phyloP scores from a whole-genome alignment of 2,888 invertebrate genomes.

The Tetranychus truncatus region DNA sequence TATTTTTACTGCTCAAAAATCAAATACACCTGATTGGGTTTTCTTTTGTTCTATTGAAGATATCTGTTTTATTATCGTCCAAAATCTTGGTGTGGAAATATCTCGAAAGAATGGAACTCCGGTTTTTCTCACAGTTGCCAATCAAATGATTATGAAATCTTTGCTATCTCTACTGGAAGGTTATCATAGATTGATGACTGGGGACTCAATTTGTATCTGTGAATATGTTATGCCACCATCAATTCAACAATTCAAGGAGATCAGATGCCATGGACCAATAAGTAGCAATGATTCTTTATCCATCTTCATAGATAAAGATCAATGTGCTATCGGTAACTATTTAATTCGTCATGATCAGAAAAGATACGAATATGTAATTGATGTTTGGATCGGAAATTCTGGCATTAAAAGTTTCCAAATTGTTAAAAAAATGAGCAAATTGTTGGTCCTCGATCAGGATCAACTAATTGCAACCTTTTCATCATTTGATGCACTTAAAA shows the following conservation, averaged over 20 bases:
- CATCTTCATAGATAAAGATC: conserved; percentile 59
- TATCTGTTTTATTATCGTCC: conserved; percentile 48
- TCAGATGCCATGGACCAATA: conserved; percentile 74
- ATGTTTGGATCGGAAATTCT: conserved; percentile 37
- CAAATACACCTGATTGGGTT: neutral
- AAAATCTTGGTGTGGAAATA: conserved; percentile 47
- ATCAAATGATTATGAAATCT: conserved; percentile 22
- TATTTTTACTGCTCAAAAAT: neutral
- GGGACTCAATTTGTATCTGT: conserved; percentile 78
- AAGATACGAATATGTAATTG: conserved; percentile 58
- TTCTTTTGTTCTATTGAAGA: conserved; percentile 53
- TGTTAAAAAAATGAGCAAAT: neutral
- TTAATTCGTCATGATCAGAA: conserved; percentile 63
- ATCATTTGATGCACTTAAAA: neutral
- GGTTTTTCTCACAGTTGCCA: conserved; percentile 10
- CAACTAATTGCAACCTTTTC: neutral
- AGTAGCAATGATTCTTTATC: conserved; percentile 50
- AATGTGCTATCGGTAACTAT: conserved; percentile 55
- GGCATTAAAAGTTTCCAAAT: neutral
- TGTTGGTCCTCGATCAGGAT: neutral
- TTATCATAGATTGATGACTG: conserved; percentile 64
- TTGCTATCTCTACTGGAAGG: conserved; percentile 47
- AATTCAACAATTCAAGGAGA: conserved; percentile 47
- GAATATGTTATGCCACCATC: conserved; percentile 62
- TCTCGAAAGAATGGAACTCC: conserved; percentile 39